These are phyloP conservation scores for Petrolisthes cinctipes DNA, from an alignment of 2,888 invertebrate genomes.

Conservation along the genomic window DNA sequence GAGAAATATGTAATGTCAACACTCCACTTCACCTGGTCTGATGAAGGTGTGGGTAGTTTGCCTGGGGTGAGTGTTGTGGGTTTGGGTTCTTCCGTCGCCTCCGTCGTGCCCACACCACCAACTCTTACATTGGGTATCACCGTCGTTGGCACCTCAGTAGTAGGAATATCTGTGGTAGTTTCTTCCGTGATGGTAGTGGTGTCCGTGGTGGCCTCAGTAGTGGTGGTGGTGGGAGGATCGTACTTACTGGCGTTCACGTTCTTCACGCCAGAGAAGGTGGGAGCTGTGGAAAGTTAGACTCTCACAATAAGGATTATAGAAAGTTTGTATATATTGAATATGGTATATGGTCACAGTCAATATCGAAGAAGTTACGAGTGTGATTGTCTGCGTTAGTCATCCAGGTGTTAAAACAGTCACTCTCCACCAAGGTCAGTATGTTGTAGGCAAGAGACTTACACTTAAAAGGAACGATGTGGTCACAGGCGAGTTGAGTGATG, in stretches of 20 bases:
- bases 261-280: slow-evolving; percentile 47
- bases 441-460: slow-evolving; percentile 27
- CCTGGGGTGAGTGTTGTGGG: slow-evolving; percentile 36
- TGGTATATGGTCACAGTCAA: background rate
- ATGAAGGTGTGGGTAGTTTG: slow-evolving; percentile 23
- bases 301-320: background rate
- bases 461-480: slow-evolving; percentile 26
- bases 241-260: slow-evolving; percentile 48
- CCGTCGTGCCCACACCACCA: background rate
- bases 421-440: too few relatives aligned
- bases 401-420: background rate
- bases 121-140: background rate
- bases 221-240: slow-evolving; percentile 40
- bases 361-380: background rate
- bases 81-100: background rate
- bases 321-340: background rate
- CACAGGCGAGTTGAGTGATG: slow-evolving; percentile 49
- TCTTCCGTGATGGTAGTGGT: background rate
- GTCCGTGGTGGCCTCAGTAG: slow-evolving; percentile 5
- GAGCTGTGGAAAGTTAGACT: slow-evolving; percentile 37
- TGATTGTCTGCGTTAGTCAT: too few relatives aligned
- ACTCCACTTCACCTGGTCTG: slow-evolving; percentile 27
- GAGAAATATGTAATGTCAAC: background rate
- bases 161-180: background rate
- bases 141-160: slow-evolving; percentile 10